A percentile compares a stretch with the other conserved stretches of the same genome.
Conservation (phyloP, 2,113 vertebrate species). For the Naja naja region DNA sequence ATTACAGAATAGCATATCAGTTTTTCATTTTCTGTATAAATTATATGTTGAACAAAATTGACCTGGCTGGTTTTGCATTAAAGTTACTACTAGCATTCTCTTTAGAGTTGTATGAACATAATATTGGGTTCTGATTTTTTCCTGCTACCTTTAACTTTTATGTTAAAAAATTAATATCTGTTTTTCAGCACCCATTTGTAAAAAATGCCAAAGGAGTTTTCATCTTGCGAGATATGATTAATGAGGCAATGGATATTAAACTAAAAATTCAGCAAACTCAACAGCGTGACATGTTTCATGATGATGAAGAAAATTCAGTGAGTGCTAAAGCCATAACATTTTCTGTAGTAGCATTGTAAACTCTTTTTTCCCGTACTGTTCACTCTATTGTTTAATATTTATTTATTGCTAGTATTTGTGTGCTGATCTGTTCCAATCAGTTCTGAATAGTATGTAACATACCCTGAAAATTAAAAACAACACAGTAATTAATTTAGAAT, state of each 20-base stretch:
- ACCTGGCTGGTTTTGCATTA: not conserved
- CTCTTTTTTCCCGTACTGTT: not conserved
- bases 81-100: not conserved
- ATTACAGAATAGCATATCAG: not conserved
- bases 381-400: not conserved
- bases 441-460: not conserved
- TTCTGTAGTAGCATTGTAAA: not conserved
- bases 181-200: slow-evolving; percentile 84
- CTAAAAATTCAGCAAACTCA: slow-evolving; percentile 84
- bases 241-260: slow-evolving; percentile 91
- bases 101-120: not conserved
- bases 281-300: slow-evolving; percentile 83
- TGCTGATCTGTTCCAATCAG: not conserved
- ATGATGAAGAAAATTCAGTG: slow-evolving; percentile 91
- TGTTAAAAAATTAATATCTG: slow-evolving; percentile 1
- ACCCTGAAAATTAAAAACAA: not conserved
- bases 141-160: not conserved
- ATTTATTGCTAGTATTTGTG: not conserved
- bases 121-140: not conserved
- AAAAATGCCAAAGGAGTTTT: slow-evolving; percentile 85
- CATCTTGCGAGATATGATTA: slow-evolving; percentile 83
- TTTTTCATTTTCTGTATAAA: not conserved
- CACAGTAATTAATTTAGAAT: not conserved
- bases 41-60: not conserved
- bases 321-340: slow-evolving; percentile 47